Conservation (phyloP, 1,140 invertebrate genomes). For the Lithobius niger region DNA sequence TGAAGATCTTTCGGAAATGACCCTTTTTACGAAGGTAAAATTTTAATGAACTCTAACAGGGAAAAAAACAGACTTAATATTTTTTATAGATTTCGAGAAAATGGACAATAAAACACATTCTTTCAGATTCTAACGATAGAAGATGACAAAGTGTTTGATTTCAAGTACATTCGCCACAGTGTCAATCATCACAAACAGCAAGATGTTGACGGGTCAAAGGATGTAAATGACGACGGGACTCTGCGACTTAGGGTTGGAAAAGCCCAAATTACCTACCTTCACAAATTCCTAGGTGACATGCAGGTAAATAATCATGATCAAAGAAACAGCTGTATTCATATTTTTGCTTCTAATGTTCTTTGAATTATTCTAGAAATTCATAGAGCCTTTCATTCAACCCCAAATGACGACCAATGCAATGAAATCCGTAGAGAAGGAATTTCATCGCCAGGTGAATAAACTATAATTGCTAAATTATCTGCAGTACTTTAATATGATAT, state of each 20-base stretch:
- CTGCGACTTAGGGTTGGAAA: slow-evolving; percentile 53
- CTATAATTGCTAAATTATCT: too few relatives aligned
- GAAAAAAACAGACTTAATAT: slow-evolving; percentile 10
- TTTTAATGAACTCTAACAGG: neutral
- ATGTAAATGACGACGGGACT: slow-evolving; percentile 49
- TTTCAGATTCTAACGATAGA: slow-evolving; percentile 48
- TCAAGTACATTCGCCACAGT: slow-evolving; percentile 57
- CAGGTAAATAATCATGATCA: slow-evolving; percentile 35
- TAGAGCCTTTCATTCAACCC: slow-evolving; percentile 45
- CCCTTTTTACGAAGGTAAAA: slow-evolving; percentile 58
- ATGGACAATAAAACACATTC: neutral
- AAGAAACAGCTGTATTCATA: neutral
- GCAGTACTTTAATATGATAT: too few relatives aligned
- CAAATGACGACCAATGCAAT: slow-evolving; percentile 31
- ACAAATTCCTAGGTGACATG: slow-evolving; percentile 54
- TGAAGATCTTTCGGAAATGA: slow-evolving; percentile 56
- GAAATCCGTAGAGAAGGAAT: slow-evolving; percentile 18
- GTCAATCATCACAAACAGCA: slow-evolving; percentile 37
- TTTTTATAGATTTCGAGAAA: neutral
- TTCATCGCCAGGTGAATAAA: slow-evolving; percentile 17
- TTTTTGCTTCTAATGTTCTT: neutral
- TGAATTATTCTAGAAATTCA: slow-evolving; percentile 42
- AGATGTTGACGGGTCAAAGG: slow-evolving; percentile 22
- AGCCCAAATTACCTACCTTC: slow-evolving; percentile 53
- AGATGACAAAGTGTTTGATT: slow-evolving; percentile 59